Base-by-base conservation (phyloP, 2,113 vertebrate species). In the Cynocephalus volans region DNA sequence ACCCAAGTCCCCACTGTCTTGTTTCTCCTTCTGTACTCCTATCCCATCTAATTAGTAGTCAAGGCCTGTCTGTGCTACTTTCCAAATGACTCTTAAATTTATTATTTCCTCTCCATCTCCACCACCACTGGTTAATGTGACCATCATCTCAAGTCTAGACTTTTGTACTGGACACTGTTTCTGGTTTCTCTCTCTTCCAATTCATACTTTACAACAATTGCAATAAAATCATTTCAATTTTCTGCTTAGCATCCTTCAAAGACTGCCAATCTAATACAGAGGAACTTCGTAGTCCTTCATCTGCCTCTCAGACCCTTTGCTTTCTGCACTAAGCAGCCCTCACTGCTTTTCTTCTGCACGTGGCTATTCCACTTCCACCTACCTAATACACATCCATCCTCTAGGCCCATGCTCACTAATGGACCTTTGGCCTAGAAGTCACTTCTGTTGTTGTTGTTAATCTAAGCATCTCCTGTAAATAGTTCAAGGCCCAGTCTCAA, bases 191-290 rank as follows among this genome's bases (percentile, higher is more conserved):
- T 45, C 70, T 84, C 45, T 89, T 62, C 56, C 48, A 72, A 45
- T 72, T 28, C 26, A 64, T 36, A 41, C n/a, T 96, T 82, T 88
- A 41, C 21, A 60, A 54, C 62, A 62, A 96, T 45, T 79, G 79
- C 15, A 86, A 23, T 70, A 54, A 11, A 64, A 54, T 45, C 52
- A 58, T 72, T 84, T 88, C 67, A 21, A 3, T 91, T 77, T 87
- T 85, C 62, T 92, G 18, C 45, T 54, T 54, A 83, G 33, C 54
- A 19, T 26, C 17, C 60, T 93, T 96, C 50, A 64, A 70, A 80
- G 33, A 33, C 41, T 67, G 6, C 13, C 48, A n/a, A n/a, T 67
- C 41, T 64, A 65, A 64, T 33, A 79, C 0, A 41, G 75, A 36
- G 24, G 3, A 21, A 21, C 8, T 45, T 88, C 67, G 8, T 12